phyloP scores from a whole-genome alignment of 2,797 vertebrate species.

The Eurystomus glaucurus region DNA sequence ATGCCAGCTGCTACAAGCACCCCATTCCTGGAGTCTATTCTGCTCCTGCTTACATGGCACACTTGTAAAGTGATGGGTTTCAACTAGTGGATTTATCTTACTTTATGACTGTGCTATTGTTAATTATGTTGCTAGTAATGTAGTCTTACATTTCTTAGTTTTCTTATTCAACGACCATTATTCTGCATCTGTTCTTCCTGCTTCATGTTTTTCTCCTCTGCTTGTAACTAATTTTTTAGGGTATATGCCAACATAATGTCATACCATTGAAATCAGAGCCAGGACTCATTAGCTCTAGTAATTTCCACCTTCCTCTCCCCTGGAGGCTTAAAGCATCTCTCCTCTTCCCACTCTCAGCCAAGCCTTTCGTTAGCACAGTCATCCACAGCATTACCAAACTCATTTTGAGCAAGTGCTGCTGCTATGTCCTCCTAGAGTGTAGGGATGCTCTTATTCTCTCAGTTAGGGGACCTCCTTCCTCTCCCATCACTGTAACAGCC shows the following conservation, averaged over 20 bases:
- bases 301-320: not conserved
- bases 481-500: not conserved
- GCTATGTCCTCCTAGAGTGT: not conserved
- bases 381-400: not conserved
- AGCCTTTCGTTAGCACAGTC: not conserved
- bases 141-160: not conserved
- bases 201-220: not conserved
- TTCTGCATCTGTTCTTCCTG: not conserved
- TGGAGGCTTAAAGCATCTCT: not conserved
- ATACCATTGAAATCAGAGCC: not conserved
- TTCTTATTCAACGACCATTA: not conserved
- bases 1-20: not conserved
- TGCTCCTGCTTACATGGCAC: not conserved
- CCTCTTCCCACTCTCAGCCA: not conserved
- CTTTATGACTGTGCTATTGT: not conserved
- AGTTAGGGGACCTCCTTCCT: not conserved
- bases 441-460: not conserved
- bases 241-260: not conserved
- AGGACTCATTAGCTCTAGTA: constrained; percentile 4
- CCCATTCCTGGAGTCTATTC: not conserved
- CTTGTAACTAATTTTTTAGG: not conserved
- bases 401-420: not conserved
- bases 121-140: not conserved
- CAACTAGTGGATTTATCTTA: not conserved
- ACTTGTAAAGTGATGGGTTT: not conserved